phyloP scores from a whole-genome alignment of 2,888 invertebrate genomes.

The Pandemis heparana region DNA sequence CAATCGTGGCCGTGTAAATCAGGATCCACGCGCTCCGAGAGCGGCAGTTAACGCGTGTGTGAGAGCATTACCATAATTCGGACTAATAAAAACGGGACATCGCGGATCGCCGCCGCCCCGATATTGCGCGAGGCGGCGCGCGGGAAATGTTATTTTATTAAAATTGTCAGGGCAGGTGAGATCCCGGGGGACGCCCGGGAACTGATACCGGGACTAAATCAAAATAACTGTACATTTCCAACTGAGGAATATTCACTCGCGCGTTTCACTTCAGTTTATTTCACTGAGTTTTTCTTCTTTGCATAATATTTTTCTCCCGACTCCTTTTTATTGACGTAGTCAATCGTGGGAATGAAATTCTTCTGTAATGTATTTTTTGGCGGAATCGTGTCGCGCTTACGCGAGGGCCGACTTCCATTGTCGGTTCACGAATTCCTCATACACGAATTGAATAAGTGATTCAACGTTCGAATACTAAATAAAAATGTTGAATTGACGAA shows the following conservation, averaged over 20 bases:
- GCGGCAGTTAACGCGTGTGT: constrained; percentile 6
- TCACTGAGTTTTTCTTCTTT: constrained; percentile 49
- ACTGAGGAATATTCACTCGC: constrained; percentile 59
- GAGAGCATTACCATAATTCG: constrained; percentile 11
- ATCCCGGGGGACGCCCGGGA: constrained; percentile 51
- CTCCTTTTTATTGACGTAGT: constrained; percentile 69
- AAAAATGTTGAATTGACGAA: constrained; percentile 32
- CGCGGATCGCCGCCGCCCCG: constrained; percentile 22
- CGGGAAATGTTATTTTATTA: constrained; percentile 71
- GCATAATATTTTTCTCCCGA: constrained; percentile 55
- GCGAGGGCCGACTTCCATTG: constrained; percentile 48
- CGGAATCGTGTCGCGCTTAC: constrained; percentile 44
- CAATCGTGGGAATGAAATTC: constrained; percentile 66
- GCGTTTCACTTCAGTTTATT: constrained; percentile 59
- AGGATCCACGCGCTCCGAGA: background rate
- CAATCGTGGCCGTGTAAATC: background rate
- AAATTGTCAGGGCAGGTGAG: constrained; percentile 70
- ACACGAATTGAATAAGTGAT: constrained; percentile 45
- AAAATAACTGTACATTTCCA: constrained; percentile 72
- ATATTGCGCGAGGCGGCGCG: constrained; percentile 40
- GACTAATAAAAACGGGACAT: constrained; percentile 18
- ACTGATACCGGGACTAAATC: constrained; percentile 62
- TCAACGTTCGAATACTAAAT: constrained; percentile 41
- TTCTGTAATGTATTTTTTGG: constrained; percentile 63
- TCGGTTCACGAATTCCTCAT: constrained; percentile 51